Conservation (phyloP, 2,797 vertebrate genomes). For the Cephalopachus bancanus region DNA sequence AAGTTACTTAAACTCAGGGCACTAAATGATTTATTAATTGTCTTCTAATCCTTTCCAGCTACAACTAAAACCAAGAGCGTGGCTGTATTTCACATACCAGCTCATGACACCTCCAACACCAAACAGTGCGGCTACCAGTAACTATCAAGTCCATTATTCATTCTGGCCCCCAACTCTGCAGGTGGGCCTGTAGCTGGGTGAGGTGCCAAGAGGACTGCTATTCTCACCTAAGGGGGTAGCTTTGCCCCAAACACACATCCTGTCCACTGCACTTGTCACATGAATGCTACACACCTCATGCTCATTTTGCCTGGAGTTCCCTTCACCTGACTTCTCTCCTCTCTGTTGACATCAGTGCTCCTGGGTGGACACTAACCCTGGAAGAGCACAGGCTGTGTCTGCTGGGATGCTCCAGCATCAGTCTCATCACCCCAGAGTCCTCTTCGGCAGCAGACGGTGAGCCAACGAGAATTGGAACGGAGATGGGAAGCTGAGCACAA, state of each 20-base stretch:
- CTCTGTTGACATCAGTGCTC: not conserved
- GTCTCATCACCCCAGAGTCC: not conserved
- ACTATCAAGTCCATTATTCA: not conserved
- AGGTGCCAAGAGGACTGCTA: not conserved
- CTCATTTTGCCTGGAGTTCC: not conserved
- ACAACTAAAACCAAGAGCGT: not conserved
- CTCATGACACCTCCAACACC: conserved; percentile 22
- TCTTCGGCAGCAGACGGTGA: not conserved
- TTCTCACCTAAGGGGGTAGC: not conserved
- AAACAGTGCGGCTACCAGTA: not conserved
- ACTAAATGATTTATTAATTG: conserved; percentile 85
- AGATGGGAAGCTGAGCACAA: not conserved
- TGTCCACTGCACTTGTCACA: not conserved
- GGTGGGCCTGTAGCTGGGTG: not conserved
- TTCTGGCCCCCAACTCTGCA: not conserved
- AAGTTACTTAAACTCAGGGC: conserved; percentile 83
- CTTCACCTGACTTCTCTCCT: not conserved
- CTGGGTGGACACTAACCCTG: not conserved
- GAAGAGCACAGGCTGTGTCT: not conserved
- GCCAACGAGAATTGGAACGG: not conserved
- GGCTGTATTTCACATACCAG: not conserved
- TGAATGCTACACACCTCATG: no score
- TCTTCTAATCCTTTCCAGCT: conserved; percentile 76
- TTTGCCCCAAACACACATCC: not conserved
- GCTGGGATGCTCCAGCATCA: not conserved